Evolutionary conservation across 2,797 vertebrate genomes (phyloP).

Genomic region (Gambelia wislizenii): DNA sequence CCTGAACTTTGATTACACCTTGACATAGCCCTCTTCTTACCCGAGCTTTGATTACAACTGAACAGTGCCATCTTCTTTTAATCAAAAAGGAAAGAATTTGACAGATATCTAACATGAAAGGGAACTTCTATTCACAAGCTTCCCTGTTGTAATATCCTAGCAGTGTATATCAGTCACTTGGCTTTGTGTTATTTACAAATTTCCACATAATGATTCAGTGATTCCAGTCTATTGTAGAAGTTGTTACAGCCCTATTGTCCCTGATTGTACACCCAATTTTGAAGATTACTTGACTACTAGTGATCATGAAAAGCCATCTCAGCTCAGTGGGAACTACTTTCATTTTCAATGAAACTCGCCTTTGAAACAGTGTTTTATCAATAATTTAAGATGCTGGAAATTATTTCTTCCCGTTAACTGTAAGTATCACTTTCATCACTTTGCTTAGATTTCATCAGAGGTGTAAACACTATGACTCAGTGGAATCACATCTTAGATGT

Average conservation of each 20-base stretch:
- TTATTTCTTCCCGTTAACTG: slow-evolving; percentile 6
- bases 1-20: slow-evolving; percentile 45
- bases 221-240: slow-evolving; percentile 53
- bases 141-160: slow-evolving; percentile 31
- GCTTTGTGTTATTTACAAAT: slow-evolving; percentile 67
- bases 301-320: slow-evolving; percentile 41
- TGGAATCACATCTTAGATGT: neutral
- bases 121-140: slow-evolving; percentile 13
- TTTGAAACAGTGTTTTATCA: slow-evolving; percentile 33
- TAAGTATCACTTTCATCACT: slow-evolving; percentile 16
- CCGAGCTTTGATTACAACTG: neutral
- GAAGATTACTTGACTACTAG: slow-evolving; percentile 21
- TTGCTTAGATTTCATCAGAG: slow-evolving; percentile 28
- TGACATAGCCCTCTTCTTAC: neutral
- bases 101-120: neutral
- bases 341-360: slow-evolving; percentile 19
- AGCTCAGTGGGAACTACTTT: slow-evolving; percentile 29
- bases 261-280: slow-evolving; percentile 45
- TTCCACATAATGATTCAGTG: slow-evolving; percentile 29
- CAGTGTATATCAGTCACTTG: slow-evolving; percentile 48
- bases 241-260: slow-evolving; percentile 46
- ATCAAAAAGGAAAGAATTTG: neutral
- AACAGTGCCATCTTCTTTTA: slow-evolving; percentile 13
- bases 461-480: neutral
- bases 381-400: slow-evolving; percentile 19